Evolutionary conservation across 2,888 invertebrate species (phyloP), one percentile per base, ranked within the genome.

Genomic region (Epirrhoe alternata): DNA sequence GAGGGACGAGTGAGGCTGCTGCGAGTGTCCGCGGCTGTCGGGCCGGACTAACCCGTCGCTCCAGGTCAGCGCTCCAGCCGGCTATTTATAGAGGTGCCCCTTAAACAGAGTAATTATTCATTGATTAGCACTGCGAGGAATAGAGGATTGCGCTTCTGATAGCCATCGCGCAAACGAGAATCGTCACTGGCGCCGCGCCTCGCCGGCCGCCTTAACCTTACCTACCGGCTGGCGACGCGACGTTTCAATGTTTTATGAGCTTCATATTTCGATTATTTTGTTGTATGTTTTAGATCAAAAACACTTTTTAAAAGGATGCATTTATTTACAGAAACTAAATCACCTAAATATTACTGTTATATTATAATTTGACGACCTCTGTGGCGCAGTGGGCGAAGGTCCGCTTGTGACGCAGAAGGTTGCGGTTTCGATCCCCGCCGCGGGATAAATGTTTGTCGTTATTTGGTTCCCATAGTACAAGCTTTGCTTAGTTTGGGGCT

Each of bases 91-190:
- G 92, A 93, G 88, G 88, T 92, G 89, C 90, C 90, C 92, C 93
- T 93, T 92, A 92, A 93, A 92, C 92, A 93, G 92, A 93, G 92
- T 93, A 93, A 93, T 93, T 93, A 93, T 93, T 93, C 92, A 93
- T 92, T 93, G 92, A 93, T 93, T 93, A 93, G 92, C 90, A 90
- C 91, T 89, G 90, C 91, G 87, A 90, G 92, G 92, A 92, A 92
- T 93, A 92, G 90, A 86, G 92, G 90, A 92, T 92, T 92, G 91
- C 92, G 89, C 90, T 90, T 87, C 88, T 90, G 92, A 93, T 93
- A 92, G 90, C 87, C 86, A 92, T 92, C 92, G 91, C 87, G 83
- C 87, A 90, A 90, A 92, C 91, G 83, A 89, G 91, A 89, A 89
- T 85, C 85, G 87, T 87, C 86, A 86, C 86, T 83, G 91, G 90